Evolutionary conservation across 2,888 invertebrate genomes (phyloP), one percentile per base, ranked within the genome.

Genomic region (Acrocyrtus sp.): DNA sequence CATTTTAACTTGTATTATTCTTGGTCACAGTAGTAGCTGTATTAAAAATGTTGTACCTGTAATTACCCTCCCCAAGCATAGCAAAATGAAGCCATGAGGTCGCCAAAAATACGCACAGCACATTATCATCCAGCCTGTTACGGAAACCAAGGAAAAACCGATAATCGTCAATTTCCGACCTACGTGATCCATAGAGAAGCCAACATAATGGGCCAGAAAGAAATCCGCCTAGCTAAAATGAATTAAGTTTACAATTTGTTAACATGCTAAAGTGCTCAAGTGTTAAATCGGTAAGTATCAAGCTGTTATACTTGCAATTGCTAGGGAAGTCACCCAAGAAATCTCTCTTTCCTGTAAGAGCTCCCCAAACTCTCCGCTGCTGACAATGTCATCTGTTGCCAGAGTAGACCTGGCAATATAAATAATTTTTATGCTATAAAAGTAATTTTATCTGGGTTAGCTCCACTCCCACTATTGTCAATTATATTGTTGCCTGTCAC

Each of bases 271-370:
- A n/a, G n/a, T n/a, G n/a, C n/a, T n/a, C n/a, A n/a, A n/a, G n/a
- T n/a, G n/a, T n/a, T n/a, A n/a, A n/a, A n/a, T n/a, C n/a, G n/a
- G n/a, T n/a, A n/a, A n/a, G n/a, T n/a, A n/a, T n/a, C n/a, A n/a
- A n/a, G n/a, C 17, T 8, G 26, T 54, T 54, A 29, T 17, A 26
- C 39, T 72, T 54, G 66, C 72, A 53, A 72, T 66, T 1, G 72
- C 86, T 1, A 88, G 82, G 47, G 87, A 88, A 0, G 87, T 87
- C 3, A 90, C 81, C 84, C 89, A 85, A 0, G 89, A 87, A 1
- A 84, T 83, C 58, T 86, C 86, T 0, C 86, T 83, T 26, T 85
- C 83, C 10, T 86, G 85, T 85, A 89, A 56, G 3, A 73, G 29
- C 1, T 12, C 21, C 1, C n/a, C 27, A 27, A 67, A 61, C 12